Evolutionary conservation across 2,113 vertebrate genomes (phyloP), one percentile per base, ranked within the genome.

Genomic region (Isichthys henryi): DNA sequence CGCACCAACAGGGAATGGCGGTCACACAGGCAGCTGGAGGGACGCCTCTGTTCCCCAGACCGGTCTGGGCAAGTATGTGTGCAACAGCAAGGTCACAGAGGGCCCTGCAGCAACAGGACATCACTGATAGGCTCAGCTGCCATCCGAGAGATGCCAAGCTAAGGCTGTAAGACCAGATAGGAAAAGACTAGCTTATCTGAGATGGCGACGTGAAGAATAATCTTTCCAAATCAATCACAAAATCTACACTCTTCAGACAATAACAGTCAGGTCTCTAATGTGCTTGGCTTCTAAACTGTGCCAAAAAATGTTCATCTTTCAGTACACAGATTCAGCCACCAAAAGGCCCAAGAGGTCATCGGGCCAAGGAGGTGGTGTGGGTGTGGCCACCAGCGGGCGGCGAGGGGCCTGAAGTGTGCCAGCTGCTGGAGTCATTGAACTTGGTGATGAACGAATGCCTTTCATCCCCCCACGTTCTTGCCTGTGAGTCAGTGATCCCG

Each of bases 371-470:
- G 74, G 35, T 6, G 6, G 31, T 43, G 31, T 5, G 74, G 35
- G 35, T 43, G 74, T 6, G 35, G 15, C 74, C 35, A 43, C 35
- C 35, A 17, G 74, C 5, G 74, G 74, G 15, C 15, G 5, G 5
- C 5, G 35, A 80, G 74, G 74, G 74, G 62, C 62, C n/a, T 15
- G 56, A 23, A 62, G 7, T 62, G 23, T 62, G 56, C 23, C 15
- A 17, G 27, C 62, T 13, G 23, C 7, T 3, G 8, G 1, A 27
- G 62, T 70, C 74, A 43, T 88, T 56, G 89, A 92, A 49, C 53
- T 82, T 56, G 53, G 77, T 50, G 89, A 90, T 90, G 89, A 91
- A 88, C 74, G 88, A 87, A 70, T 50, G 9, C 89, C 66, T 56
- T 91, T 90, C 91, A 91, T n/a, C 23, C 46, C 21, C 45, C 48